Evolutionary conservation across 2,888 invertebrate genomes (phyloP).

Genomic region (Thereva nobilitata): DNA sequence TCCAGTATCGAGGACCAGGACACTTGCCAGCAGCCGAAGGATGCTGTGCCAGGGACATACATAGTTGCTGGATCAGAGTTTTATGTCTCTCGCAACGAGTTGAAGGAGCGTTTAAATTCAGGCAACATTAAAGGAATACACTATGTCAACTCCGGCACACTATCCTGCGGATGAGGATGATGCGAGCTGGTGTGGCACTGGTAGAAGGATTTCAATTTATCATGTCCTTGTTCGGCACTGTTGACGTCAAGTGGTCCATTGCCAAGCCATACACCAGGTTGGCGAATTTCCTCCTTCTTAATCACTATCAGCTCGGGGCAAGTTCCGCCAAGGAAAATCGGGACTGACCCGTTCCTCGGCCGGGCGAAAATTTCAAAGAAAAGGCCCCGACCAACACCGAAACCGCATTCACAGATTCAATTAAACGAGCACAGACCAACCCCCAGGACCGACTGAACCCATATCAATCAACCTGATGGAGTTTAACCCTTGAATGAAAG

Average conservation of each 20-base stretch:
- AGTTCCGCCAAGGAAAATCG: too few species aligned
- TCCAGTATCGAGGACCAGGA: too few species aligned
- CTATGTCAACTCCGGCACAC: neutral
- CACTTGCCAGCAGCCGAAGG: too few species aligned
- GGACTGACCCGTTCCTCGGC: too few species aligned
- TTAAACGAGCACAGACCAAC: slow-evolving; percentile 12
- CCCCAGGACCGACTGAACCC: slow-evolving; percentile 19
- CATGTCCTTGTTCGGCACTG: too few species aligned
- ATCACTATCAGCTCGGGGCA: too few species aligned
- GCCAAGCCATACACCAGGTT: too few species aligned
- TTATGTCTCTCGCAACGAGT: slow-evolving; percentile 20
- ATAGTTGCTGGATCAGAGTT: neutral
- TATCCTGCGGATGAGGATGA: neutral
- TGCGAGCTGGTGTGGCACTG: too few species aligned
- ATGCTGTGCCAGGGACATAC: too few species aligned
- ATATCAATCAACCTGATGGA: slow-evolving; percentile 30
- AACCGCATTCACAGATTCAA: slow-evolving; percentile 28
- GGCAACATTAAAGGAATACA: neutral
- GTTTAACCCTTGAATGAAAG: slow-evolving; percentile 23
- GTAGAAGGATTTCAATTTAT: too few species aligned
- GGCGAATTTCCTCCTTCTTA: too few species aligned
- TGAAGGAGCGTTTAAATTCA: slow-evolving; percentile 26
- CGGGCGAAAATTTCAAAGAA: neutral
- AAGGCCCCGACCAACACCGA: slow-evolving; percentile 20
- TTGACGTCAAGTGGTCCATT: too few species aligned